Percentiles rank a stretch among this genome's conserved stretches.
Conservation (phyloP, 1,140 invertebrate species). For the Coptotermes formosanus region DNA sequence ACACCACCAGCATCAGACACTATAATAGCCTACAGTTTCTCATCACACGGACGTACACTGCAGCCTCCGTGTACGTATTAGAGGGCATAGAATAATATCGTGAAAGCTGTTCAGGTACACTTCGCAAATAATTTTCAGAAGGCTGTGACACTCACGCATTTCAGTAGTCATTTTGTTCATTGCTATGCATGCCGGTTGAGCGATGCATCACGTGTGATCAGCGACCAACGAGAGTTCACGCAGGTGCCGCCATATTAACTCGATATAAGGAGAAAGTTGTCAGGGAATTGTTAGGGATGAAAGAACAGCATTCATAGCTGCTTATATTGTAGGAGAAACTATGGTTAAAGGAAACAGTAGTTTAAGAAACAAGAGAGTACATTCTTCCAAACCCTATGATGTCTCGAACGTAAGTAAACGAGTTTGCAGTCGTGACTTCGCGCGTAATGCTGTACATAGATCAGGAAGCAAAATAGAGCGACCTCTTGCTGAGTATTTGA, state of each 20-base stretch:
- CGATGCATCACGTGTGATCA: slow-evolving; percentile 24
- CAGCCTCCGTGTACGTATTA: no score
- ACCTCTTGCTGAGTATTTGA: slow-evolving; percentile 21
- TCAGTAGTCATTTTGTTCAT: neutral
- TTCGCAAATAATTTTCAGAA: neutral
- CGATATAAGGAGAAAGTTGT: neutral
- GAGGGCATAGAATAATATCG: neutral
- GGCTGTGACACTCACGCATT: neutral
- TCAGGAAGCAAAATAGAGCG: slow-evolving; percentile 10
- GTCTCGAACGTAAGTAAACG: slow-evolving; percentile 30
- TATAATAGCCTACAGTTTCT: no score
- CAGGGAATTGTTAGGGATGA: slow-evolving; percentile 14
- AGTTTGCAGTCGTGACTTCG: slow-evolving; percentile 23
- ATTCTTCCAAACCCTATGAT: slow-evolving; percentile 30
- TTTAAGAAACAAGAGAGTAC: slow-evolving; percentile 22
- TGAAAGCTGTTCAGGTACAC: neutral
- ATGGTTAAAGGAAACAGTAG: slow-evolving; percentile 27
- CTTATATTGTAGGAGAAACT: neutral
- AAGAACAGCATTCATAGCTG: neutral
- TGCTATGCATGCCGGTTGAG: neutral
- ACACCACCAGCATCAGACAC: no score
- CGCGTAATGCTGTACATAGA: slow-evolving; percentile 30
- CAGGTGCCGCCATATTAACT: slow-evolving; percentile 29
- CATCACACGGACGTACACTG: no score
- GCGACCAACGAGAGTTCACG: slow-evolving; percentile 27